Evolutionary conservation across 2,797 vertebrate species (phyloP), one percentile per base, ranked within the genome.

Genomic region (Dallia pectoralis): DNA sequence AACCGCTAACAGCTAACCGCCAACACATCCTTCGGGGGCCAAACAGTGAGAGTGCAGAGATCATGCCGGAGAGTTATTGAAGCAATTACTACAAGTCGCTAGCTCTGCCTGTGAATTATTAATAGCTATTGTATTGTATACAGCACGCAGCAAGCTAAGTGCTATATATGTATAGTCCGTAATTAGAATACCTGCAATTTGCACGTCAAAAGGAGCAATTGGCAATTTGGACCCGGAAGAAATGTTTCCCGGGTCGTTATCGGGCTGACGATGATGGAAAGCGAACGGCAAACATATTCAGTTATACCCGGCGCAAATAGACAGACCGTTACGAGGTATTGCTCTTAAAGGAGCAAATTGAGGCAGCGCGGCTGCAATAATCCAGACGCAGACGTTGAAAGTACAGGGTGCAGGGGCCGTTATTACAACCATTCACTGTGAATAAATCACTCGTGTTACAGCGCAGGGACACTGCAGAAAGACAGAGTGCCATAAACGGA

Each of bases 361-460:
- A 2, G 14, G 14, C 16, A 19, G 32, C 12, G 11, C 4, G 66
- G 22, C 22, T 5, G 22, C n/a, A 67, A 27, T 67, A 14, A 22
- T 22, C 18, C 12, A 7, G 4, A 32, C 3, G 16, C 33, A 32
- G 32, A 15, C 11, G 25, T 7, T 18, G 22, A 56, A 18, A 29
- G 14, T 27, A 74, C 19, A 59, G 65, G 81, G 77, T 74, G 85
- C 77, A 81, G 82, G 82, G 75, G 75, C 81, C 85, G 85, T 87
- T 66, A 73, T 78, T 72, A 70, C 85, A 86, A 86, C 82, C 76
- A 86, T 74, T 77, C 84, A 77, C 77, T 83, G 82, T 70, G 76
- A 79, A 79, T 74, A 77, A 82, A 84, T 80, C 67, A 59, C 73
- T 70, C 80, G 74, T 76, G 75, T 73, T 44, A 65, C 30, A 51